Conservation (phyloP, 2,888 invertebrate genomes). For the Beris morrisii region DNA sequence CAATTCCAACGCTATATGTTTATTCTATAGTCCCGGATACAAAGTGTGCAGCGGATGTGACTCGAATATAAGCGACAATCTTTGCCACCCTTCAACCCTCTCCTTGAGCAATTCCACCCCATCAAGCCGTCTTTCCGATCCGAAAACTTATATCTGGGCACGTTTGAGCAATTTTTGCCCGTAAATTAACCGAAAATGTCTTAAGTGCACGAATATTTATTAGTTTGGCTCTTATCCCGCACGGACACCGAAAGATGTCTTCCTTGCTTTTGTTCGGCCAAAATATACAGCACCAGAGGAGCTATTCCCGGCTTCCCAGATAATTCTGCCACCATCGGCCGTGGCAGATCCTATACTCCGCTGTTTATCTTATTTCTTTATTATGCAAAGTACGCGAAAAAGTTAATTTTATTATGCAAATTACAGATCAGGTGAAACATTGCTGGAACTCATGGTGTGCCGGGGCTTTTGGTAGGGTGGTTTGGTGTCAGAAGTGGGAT, state of each 20-base stretch:
- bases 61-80: background rate
- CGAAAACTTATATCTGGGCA: slow-evolving; percentile 25
- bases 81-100: background rate
- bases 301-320: background rate
- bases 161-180: slow-evolving; percentile 32
- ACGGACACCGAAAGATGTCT: too few relatives aligned
- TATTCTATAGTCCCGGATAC: too few relatives aligned
- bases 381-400: slow-evolving; percentile 36
- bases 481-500: background rate
- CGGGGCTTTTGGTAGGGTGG: background rate
- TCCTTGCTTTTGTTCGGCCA: slow-evolving; percentile 9
- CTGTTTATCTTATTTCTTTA: slow-evolving; percentile 33
- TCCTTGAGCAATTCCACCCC: background rate
- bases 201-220: slow-evolving; percentile 36
- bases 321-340: background rate
- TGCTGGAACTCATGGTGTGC: background rate
- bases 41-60: background rate
- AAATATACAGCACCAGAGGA: background rate
- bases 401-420: slow-evolving; percentile 39
- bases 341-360: background rate
- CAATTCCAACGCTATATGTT: too few relatives aligned
- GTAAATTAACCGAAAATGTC: slow-evolving; percentile 37
- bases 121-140: background rate
- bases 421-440: slow-evolving; percentile 34
- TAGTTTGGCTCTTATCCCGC: slow-evolving; percentile 18